These are phyloP conservation scores for Smittia sp. DNA, from an alignment of 2,888 invertebrate species.

Conservation along the genomic window DNA sequence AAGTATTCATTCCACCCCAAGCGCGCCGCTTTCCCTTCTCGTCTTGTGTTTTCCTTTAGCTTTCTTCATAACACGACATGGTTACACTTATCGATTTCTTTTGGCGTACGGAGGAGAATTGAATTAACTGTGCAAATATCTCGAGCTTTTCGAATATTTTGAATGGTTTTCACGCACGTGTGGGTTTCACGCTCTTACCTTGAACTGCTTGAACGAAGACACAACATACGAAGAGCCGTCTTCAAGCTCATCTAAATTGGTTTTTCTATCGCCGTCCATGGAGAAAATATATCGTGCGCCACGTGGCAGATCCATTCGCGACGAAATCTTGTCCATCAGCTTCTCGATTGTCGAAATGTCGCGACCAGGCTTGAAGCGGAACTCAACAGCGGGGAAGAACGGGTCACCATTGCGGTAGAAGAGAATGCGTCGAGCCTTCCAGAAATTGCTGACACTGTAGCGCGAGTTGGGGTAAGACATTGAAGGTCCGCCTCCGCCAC, in stretches of 20 bases:
- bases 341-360: conserved; percentile 84
- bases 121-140: neutral
- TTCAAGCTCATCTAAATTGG: conserved; percentile 78
- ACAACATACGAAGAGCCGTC: conserved; percentile 92
- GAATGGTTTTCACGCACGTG: neutral
- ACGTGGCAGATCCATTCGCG: conserved; percentile 80
- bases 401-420: conserved; percentile 94
- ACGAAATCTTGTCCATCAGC: conserved; percentile 79
- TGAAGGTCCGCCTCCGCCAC: conserved; percentile 46
- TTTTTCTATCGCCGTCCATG: conserved; percentile 85
- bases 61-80: conserved; percentile 35
- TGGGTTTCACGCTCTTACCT: conserved; percentile 59
- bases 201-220: conserved; percentile 86
- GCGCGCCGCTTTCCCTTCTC: conserved; percentile 25
- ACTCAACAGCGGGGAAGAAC: conserved; percentile 84
- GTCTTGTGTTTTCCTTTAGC: neutral
- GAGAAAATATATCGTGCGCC: conserved; percentile 90
- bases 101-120: neutral
- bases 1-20: conserved; percentile 15
- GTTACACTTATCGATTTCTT: conserved; percentile 38
- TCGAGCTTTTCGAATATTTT: neutral
- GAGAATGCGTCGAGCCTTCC: conserved; percentile 81
- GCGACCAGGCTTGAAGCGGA: conserved; percentile 82
- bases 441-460: conserved; percentile 79
- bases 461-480: conserved; percentile 46